Evolutionary conservation across 2,113 vertebrate species (phyloP).

Genomic region (Panurus biarmicus): DNA sequence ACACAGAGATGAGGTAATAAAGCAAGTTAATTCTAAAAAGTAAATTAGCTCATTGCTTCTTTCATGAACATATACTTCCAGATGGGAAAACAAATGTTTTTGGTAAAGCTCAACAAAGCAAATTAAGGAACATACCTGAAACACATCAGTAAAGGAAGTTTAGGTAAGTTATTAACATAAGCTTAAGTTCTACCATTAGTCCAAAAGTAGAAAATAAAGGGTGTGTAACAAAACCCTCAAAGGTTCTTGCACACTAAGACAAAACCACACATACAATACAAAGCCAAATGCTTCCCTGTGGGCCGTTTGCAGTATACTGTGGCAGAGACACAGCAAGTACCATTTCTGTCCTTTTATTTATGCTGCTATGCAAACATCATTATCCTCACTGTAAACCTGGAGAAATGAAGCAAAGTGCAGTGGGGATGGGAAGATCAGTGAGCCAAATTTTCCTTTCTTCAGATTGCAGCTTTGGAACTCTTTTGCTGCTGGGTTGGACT

Average conservation of each 20-base stretch:
- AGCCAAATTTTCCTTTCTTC: neutral
- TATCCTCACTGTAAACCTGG: neutral
- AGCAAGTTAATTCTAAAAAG: neutral
- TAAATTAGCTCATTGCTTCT: neutral
- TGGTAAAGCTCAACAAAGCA: slow-evolving; percentile 1
- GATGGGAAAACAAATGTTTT: neutral
- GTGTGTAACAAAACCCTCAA: neutral
- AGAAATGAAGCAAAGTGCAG: neutral
- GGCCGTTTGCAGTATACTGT: neutral
- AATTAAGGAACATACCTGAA: neutral
- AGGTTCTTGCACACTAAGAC: neutral
- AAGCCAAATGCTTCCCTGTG: neutral
- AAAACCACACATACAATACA: neutral
- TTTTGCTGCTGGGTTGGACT: neutral
- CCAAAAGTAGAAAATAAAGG: neutral
- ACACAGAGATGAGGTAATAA: neutral
- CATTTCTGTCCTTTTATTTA: slow-evolving; percentile 1
- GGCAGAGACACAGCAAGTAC: neutral
- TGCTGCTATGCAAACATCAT: neutral
- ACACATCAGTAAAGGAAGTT: neutral
- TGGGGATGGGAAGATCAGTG: neutral
- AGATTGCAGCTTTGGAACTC: neutral
- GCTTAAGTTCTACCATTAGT: neutral
- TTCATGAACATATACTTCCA: neutral
- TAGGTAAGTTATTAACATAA: neutral